Percentiles rank a stretch among this genome's conserved stretches.
These are phyloP conservation scores for Hoplodrina blanda DNA, from an alignment of 2,888 invertebrate genomes.

Conservation along the genomic window DNA sequence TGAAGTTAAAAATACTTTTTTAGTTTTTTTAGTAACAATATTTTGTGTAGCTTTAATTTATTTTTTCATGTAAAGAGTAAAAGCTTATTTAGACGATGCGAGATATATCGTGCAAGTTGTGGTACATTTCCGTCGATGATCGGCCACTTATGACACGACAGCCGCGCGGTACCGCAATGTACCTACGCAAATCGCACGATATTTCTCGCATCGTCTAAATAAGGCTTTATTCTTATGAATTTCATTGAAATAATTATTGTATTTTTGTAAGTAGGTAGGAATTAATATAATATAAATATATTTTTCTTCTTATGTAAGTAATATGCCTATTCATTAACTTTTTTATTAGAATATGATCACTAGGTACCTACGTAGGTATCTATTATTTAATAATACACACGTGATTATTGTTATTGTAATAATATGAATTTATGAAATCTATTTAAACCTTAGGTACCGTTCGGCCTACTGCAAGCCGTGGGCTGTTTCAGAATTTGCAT, in stretches of 20 bases:
- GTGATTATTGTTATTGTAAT: not conserved
- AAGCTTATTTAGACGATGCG: no score
- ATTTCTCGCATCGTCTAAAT: no score
- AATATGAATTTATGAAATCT: slow-evolving; percentile 7
- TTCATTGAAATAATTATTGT: slow-evolving; percentile 29
- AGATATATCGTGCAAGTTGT: no score
- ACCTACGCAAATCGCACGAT: no score
- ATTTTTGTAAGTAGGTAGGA: slow-evolving; percentile 39
- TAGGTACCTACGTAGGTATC: slow-evolving; percentile 7
- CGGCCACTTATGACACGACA: no score
- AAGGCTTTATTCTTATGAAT: not conserved
- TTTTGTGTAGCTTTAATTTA: slow-evolving; percentile 30
- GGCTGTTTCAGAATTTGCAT: no score
- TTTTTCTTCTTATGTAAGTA: slow-evolving; percentile 7
- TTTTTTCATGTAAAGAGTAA: slow-evolving; percentile 22
- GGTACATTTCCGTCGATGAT: no score
- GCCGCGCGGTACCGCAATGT: no score
- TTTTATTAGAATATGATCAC: slow-evolving; percentile 8
- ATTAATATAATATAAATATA: slow-evolving; percentile 39
- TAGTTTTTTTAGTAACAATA: not conserved
- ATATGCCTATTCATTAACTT: slow-evolving; percentile 18
- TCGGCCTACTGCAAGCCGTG: not conserved
- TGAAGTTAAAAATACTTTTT: not conserved
- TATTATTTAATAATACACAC: slow-evolving; percentile 21
- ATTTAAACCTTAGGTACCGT: not conserved